Conservation (phyloP, 2,888 invertebrate genomes). For the Andrena hattorfiana region DNA sequence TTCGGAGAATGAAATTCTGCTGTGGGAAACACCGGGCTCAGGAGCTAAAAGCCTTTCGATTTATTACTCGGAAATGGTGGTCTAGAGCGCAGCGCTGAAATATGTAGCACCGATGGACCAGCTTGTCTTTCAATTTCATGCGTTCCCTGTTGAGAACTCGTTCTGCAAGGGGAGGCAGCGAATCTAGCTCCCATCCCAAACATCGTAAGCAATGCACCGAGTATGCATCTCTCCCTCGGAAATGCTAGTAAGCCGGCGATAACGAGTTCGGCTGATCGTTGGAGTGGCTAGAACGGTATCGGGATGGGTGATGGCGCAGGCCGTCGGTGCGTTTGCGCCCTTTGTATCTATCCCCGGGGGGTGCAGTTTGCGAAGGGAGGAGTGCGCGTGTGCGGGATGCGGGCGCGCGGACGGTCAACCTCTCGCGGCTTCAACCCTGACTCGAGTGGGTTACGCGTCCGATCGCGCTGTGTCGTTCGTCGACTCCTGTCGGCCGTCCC, state of each 20-base stretch:
- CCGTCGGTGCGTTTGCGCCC: conserved; percentile 29
- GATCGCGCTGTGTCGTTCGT: conserved; percentile 7
- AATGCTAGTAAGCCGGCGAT: conserved; percentile 19
- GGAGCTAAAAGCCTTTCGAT: too few relatives aligned
- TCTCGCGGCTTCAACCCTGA: conserved; percentile 16
- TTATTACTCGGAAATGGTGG: too few relatives aligned
- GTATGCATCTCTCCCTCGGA: conserved; percentile 15
- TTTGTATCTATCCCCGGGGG: background rate
- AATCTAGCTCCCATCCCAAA: too few relatives aligned
- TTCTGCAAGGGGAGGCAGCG: too few relatives aligned
- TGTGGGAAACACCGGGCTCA: too few relatives aligned
- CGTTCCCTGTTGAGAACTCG: too few relatives aligned
- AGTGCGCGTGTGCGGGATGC: conserved; percentile 20
- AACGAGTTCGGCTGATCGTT: conserved; percentile 28
- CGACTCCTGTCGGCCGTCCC: conserved; percentile 12
- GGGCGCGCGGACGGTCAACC: conserved; percentile 4
- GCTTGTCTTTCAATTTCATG: too few relatives aligned
- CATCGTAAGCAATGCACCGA: background rate
- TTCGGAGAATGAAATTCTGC: background rate
- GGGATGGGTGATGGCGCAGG: conserved; percentile 32
- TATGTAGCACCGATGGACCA: too few relatives aligned
- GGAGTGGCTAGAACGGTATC: conserved; percentile 8
- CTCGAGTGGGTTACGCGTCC: conserved; percentile 1
- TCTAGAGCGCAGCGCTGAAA: too few relatives aligned
- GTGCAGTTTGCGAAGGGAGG: conserved; percentile 42